phyloP scores from a whole-genome alignment of 2,888 invertebrate species.

The Kuschelorhynchus macadamiae region DNA sequence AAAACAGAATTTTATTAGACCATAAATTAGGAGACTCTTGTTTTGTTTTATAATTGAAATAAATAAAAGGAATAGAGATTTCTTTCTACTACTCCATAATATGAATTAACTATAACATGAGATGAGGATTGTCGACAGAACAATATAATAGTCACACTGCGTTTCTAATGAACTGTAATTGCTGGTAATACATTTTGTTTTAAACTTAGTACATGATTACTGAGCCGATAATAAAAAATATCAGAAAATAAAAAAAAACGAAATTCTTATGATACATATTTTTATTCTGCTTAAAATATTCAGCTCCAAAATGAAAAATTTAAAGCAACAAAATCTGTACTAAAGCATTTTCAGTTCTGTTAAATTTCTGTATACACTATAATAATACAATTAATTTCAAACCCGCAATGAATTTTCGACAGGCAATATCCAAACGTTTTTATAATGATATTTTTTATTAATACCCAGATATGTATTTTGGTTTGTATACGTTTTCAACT shows the following conservation, averaged over 20 bases:
- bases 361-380: no score
- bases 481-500: no score
- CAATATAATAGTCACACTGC: slow-evolving; percentile 41
- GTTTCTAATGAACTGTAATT: slow-evolving; percentile 41
- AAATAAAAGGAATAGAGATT: slow-evolving; percentile 27
- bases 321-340: slow-evolving; percentile 27
- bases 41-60: slow-evolving; percentile 16
- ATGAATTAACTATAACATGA: slow-evolving; percentile 48
- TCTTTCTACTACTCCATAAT: slow-evolving; percentile 27
- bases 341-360: no score
- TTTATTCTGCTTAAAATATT: slow-evolving; percentile 44
- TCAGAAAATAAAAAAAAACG: slow-evolving; percentile 38
- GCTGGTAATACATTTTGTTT: slow-evolving; percentile 39
- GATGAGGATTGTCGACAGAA: slow-evolving; percentile 51
- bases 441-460: no score
- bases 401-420: no score
- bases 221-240: slow-evolving; percentile 27
- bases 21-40: slow-evolving; percentile 10
- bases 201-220: slow-evolving; percentile 39
- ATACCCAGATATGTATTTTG: no score
- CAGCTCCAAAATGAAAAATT: slow-evolving; percentile 43
- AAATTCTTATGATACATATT: slow-evolving; percentile 43
- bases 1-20: no score
- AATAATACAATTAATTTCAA: no score
- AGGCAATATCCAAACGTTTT: no score